Base-by-base conservation (phyloP, 2,888 invertebrate genomes). In the Lasiommata megera region DNA sequence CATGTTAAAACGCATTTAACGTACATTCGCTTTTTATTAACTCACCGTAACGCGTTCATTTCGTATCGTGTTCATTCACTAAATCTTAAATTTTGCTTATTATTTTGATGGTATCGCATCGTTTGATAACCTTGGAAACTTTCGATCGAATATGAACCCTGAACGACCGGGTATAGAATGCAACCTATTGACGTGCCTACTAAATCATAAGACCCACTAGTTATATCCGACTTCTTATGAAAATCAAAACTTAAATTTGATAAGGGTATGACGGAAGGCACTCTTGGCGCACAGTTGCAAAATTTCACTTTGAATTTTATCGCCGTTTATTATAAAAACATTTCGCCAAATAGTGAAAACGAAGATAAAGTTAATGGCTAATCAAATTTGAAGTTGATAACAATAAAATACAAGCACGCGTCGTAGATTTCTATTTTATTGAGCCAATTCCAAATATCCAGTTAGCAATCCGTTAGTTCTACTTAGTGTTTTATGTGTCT, bases 391-490 rank as follows among this genome's bases (percentile, higher is more conserved):
- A 51, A 47, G 54, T 46, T 56, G 34, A 50, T 47, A 46, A 54
- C 36, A 54, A 60, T 60, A 60, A 57, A 60, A 60, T 44, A 56
- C 34, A 50, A 56, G 54, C 60, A 52, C 51, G 43, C 16, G 18
- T 53, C 46, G 7, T 60, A 47, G 44, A 60, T 57, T 51, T 60
- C 54, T 60, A 60, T 57, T 54, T 57, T 60, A 57, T 60, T 37
- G n/a, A 36, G 46, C 8, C 44, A 8, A 57, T 60, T 56, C 34
- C 29, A 48, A 48, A 56, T 60, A 60, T 43, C 41, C 50, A 50
- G 50, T 59, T 56, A 37, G 37, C 23, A 44, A 28, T 31, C 60
- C 60, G 60, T 60, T 60, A 57, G 51, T 44, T 60, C 34, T 50
- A 46, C 53, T 57, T 56, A 54, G 56, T 34, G 48, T 29, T 31